Base-by-base conservation (phyloP, 2,888 invertebrate genomes). In the Polietes domitor region DNA sequence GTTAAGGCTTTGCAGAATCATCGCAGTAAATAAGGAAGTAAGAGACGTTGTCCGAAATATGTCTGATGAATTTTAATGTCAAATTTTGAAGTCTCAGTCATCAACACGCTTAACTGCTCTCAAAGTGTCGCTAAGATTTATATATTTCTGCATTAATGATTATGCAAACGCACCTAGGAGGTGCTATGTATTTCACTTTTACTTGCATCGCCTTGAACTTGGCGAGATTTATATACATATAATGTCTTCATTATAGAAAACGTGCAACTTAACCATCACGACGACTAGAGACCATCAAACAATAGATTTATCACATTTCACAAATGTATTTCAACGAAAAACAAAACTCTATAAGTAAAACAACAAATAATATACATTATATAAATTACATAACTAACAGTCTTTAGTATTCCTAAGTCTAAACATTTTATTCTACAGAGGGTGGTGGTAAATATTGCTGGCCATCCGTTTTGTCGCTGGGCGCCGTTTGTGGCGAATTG, bases 331-430 rank as follows among this genome's bases (percentile, higher is more conserved):
- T 53, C 4, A 19, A 53, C 10, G 2, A 53, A 53, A 5, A 53
- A 53, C 7, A 53, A 53, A 19, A 9, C 5, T 7, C 12, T 58
- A 58, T 58, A 63, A 32, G 19, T 17, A 53, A 7, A 58, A 58
- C 26, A 58, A 24, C 58, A 58, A 32, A 28, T 63, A 53, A 63
- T 32, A 63, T 32, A 61, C 28, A 63, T 28, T 12, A 37, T 37
- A 43, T 65, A 68, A 76, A 65, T 76, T 76, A 76, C 37, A 65
- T 37, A 76, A 15, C 75, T 76, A 76, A 65, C 75, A 76, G 75
- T 76, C 75, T 76, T 76, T 21, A 58, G 19, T 12, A 65, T 47
- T 17, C n/a, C 21, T 65, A 53, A 55, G 21, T n/a, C 26, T 41
- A 61, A 2, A 32, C 0, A 15, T 1, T 3, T 65, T 76, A 76